A percentile compares a stretch with the other conserved stretches of the same genome.
phyloP scores from a whole-genome alignment of 37 sponge, comb jelly and placozoan genomes.

The Ianthella basta region DNA sequence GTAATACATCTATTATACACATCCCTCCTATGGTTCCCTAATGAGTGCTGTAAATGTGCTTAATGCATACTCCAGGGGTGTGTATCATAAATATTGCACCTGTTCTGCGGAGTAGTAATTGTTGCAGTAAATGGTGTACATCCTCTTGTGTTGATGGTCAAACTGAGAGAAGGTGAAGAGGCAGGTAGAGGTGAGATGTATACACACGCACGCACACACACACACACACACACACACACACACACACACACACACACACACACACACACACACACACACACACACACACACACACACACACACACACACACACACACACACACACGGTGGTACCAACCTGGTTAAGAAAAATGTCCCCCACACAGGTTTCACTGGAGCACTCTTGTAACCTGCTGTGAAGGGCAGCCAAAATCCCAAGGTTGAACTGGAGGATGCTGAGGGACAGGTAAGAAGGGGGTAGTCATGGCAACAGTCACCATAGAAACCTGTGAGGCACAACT shows the following conservation, averaged over 20 bases:
- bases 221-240: background rate
- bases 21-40: no score
- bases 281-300: background rate
- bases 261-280: background rate
- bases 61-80: no score
- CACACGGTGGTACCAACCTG: slow-evolving; percentile 43
- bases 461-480: background rate
- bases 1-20: no score
- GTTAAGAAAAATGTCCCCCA: slow-evolving; percentile 81
- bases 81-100: background rate
- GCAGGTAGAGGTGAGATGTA: background rate
- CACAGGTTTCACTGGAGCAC: slow-evolving; percentile 52
- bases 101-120: slow-evolving; percentile 87
- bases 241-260: background rate
- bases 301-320: slow-evolving; percentile 4
- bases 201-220: background rate
- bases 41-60: no score
- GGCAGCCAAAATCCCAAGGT: slow-evolving; percentile 65
- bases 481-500: no score
- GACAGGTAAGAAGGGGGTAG: background rate
- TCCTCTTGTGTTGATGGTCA: slow-evolving; percentile 75
- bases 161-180: slow-evolving; percentile 47
- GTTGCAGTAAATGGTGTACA: slow-evolving; percentile 93
- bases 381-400: slow-evolving; percentile 56
- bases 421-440: slow-evolving; percentile 69